Conservation (phyloP, 2,113 vertebrate genomes). For the Larimichthys polyactis region DNA sequence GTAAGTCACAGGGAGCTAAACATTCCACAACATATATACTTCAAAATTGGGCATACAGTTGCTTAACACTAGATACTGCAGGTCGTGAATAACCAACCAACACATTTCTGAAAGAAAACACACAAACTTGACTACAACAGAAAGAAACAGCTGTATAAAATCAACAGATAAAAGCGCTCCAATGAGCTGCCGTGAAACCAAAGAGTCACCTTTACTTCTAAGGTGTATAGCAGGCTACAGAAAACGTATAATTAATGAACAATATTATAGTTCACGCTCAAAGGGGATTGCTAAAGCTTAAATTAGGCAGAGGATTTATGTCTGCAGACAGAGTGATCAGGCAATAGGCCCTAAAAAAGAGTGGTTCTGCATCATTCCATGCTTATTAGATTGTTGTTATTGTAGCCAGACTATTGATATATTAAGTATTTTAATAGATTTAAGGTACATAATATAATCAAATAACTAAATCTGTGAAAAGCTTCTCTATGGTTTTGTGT, state of each 20-base stretch:
- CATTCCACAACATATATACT: too few species aligned
- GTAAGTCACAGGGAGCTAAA: too few species aligned
- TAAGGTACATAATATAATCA: too few species aligned
- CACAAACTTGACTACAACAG: background rate
- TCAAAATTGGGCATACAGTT: too few species aligned
- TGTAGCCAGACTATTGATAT: too few species aligned
- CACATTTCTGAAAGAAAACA: background rate
- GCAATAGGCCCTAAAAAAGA: background rate
- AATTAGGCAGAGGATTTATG: background rate
- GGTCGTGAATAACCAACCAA: background rate
- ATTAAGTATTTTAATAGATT: too few species aligned
- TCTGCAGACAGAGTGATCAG: background rate
- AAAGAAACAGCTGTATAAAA: background rate
- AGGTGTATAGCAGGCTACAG: background rate
- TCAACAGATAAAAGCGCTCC: background rate
- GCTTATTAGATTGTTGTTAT: background rate
- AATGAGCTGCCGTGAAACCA: too few species aligned
- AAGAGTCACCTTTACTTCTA: background rate
- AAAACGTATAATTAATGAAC: background rate
- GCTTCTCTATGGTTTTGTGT: background rate
- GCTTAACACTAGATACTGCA: too few species aligned
- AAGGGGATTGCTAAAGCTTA: background rate
- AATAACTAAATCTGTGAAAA: background rate
- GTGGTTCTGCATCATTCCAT: background rate
- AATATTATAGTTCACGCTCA: too few species aligned